A percentile compares a stretch with the other conserved stretches of the same genome.
phyloP scores from a whole-genome alignment of 2,113 vertebrate genomes.

The Perca schrenkii region DNA sequence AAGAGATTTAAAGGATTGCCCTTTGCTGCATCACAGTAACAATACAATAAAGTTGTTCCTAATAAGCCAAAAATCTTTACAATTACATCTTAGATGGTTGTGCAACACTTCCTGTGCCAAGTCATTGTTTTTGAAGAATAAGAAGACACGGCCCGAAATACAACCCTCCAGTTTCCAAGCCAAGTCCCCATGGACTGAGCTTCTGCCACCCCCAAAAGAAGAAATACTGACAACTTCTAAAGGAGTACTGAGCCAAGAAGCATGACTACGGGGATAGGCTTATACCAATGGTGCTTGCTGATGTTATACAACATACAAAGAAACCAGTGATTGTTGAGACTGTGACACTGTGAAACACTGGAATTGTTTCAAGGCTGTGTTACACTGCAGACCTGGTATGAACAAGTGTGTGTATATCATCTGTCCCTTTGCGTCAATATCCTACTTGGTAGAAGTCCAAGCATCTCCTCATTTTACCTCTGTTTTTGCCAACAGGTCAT shows the following conservation, averaged over 20 bases:
- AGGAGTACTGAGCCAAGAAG: constrained; percentile 28
- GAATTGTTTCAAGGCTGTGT: constrained; percentile 29
- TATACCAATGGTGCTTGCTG: constrained; percentile 14
- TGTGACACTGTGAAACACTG: constrained; percentile 5
- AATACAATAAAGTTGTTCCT: constrained; percentile 21
- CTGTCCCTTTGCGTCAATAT: constrained; percentile 77
- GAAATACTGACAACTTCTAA: constrained; percentile 31
- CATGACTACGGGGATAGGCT: neutral
- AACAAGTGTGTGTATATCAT: constrained; percentile 62
- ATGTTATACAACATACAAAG: constrained; percentile 26
- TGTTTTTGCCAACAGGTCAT: constrained; percentile 38
- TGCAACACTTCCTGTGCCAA: constrained; percentile 53
- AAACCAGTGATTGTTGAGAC: constrained; percentile 4
- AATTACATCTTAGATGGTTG: constrained; percentile 42
- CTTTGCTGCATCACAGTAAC: constrained; percentile 2
- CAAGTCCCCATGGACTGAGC: no score
- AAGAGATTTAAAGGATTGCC: constrained; percentile 6
- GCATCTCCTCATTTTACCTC: constrained; percentile 48
- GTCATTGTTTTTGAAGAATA: constrained; percentile 26
- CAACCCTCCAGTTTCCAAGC: no score
- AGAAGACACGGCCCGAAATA: no score
- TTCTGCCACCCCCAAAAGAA: no score
- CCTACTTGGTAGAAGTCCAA: constrained; percentile 69
- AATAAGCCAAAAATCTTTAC: constrained; percentile 26
- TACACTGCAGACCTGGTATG: constrained; percentile 57